These are phyloP conservation scores for Gibbula magus DNA, from an alignment of 2,888 invertebrate species.

Conservation along the genomic window DNA sequence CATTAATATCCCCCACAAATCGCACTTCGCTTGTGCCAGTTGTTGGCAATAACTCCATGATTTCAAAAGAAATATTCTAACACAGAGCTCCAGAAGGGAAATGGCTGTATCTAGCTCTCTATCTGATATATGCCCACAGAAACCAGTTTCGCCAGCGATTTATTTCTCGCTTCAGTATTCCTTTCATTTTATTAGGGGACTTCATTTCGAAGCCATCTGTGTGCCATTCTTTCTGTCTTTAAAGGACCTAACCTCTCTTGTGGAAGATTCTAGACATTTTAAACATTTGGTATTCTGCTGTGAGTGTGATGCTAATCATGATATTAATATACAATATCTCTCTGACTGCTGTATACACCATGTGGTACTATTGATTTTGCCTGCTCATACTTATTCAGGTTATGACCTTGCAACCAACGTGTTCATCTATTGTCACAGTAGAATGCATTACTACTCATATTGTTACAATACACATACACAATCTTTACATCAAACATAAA, in stretches of 20 bases:
- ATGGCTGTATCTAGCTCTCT: background rate
- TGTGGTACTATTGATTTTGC: too few relatives aligned
- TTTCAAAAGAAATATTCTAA: slow-evolving; percentile 3
- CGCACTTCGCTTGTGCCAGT: background rate
- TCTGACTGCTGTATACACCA: too few relatives aligned
- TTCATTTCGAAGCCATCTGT: background rate
- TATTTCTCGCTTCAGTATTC: background rate
- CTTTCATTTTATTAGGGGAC: background rate
- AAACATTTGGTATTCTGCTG: too few relatives aligned
- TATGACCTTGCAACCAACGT: too few relatives aligned
- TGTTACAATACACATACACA: too few relatives aligned
- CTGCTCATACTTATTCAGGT: too few relatives aligned
- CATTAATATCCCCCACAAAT: slow-evolving; percentile 3
- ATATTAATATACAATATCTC: too few relatives aligned
- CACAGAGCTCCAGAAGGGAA: background rate
- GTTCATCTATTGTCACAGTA: too few relatives aligned
- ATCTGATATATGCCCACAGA: background rate
- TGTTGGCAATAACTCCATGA: background rate
- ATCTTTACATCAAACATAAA: too few relatives aligned
- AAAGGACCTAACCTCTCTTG: background rate
- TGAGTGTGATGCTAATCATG: too few relatives aligned
- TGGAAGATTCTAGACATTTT: background rate
- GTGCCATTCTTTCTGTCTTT: background rate
- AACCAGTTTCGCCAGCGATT: background rate
- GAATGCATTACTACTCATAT: too few relatives aligned